Percentiles rank a stretch among this genome's conserved stretches.
These are phyloP conservation scores for Orchesellides sinensis DNA, from an alignment of 2,888 invertebrate species.

Conservation along the genomic window DNA sequence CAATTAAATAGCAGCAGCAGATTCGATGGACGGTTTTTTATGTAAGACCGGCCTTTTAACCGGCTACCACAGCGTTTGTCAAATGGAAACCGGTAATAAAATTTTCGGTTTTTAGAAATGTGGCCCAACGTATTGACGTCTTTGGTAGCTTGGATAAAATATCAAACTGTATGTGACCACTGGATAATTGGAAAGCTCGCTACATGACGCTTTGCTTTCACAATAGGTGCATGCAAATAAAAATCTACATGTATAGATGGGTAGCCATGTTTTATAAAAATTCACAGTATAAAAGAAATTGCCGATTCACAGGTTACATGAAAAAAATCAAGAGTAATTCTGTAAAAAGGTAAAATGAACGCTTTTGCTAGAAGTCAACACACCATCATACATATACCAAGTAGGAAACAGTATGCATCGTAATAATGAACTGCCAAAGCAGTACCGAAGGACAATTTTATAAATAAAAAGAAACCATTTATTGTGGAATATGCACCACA, in stretches of 20 bases:
- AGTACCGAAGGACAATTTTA: too few relatives aligned
- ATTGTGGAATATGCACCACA: too few relatives aligned
- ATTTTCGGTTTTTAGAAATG: slow-evolving; percentile 10
- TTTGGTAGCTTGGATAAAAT: neutral
- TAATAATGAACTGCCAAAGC: neutral
- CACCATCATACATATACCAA: neutral
- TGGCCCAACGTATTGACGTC: neutral
- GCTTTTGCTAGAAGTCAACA: neutral
- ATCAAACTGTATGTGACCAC: neutral
- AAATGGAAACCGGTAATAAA: slow-evolving; percentile 36
- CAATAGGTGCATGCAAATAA: neutral
- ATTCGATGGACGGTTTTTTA: neutral
- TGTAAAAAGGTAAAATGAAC: neutral
- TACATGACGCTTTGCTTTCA: neutral
- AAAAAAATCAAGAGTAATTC: slow-evolving; percentile 9
- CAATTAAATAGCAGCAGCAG: too few relatives aligned
- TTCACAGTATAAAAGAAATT: neutral
- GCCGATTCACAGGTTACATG: slow-evolving; percentile 14
- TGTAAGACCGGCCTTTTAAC: neutral
- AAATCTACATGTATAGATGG: slow-evolving; percentile 1
- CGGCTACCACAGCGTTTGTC: neutral
- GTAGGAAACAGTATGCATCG: neutral
- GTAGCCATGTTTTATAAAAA: neutral
- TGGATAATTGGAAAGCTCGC: slow-evolving; percentile 1
- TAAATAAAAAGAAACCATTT: too few relatives aligned